Base-by-base conservation (phyloP, 2,113 vertebrate genomes). In the Speoplatyrhinus poulsoni region DNA sequence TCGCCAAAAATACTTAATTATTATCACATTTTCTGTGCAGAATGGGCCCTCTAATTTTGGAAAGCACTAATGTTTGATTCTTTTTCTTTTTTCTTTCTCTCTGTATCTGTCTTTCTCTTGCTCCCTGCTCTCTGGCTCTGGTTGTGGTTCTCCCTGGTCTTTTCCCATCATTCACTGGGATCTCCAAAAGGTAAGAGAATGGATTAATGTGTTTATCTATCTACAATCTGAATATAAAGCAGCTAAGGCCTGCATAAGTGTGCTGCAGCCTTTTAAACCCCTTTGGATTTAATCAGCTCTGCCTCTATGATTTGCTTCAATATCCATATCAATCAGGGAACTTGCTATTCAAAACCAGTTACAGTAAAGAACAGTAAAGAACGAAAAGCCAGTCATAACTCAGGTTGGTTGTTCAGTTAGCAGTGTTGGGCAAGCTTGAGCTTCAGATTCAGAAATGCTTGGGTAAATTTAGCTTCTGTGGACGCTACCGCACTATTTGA, bases 61-160 rank as follows among this genome's bases (percentile, higher is more conserved):
- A 26, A 26, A 26, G 10, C n/a, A 60, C 71, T 82, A 70, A 82
- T 71, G 60, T 57, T 50, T 26, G 26, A 33, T 53, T 52, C 48
- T 36, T 49, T 2, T 63, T 9, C 52, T 17, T 68, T 15, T 54
- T 9, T 57, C 47, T 32, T 17, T 13, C 47, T 60, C 59, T 46
- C 33, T 60, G 4, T 60, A 33, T n/a, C 33, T 46, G 33, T 8
- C 33, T 16, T 33, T 15, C 13, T 50, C 32, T 17, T 4, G 9
- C 13, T 53, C 16, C 48, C 16, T 66, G 4, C 36, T 41, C 36
- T 41, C 36, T 41, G 36, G 36, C 7, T 49, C 46, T 62, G 33
- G 47, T 17, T n/a, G n/a, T 46, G 36, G 46, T 16, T 7, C 16
- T 46, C 3, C 32, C 17, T 47, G 17, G 17, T 8, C 52, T 19